These are phyloP conservation scores for Ypsolopha scabrella DNA, from an alignment of 2,888 invertebrate species.

Conservation along the genomic window DNA sequence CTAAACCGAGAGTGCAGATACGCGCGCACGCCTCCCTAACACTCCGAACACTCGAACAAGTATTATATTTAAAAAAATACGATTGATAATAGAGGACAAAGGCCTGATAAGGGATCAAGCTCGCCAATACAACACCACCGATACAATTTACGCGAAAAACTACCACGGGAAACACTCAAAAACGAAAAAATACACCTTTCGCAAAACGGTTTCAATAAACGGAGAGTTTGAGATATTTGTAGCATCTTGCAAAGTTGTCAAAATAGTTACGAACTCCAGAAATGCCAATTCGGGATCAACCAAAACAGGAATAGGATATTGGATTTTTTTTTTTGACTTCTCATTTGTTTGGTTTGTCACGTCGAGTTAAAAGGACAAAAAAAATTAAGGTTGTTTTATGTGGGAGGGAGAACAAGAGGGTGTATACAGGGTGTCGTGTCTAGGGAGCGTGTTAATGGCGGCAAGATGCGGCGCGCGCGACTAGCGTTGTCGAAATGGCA, in stretches of 20 bases:
- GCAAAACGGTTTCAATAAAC: too few species aligned
- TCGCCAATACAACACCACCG: constrained; percentile 7
- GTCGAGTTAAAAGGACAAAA: too few species aligned
- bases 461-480: constrained; percentile 32
- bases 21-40: constrained; percentile 17
- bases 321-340: too few species aligned
- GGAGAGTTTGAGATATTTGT: too few species aligned
- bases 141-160: constrained; percentile 1
- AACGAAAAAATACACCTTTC: not conserved
- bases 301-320: too few species aligned
- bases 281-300: too few species aligned
- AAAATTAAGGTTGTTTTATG: not conserved
- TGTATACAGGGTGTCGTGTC: constrained; percentile 4
- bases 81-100: constrained; percentile 19
- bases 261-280: too few species aligned
- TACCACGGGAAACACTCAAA: not conserved
- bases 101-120: constrained; percentile 34
- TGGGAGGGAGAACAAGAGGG: constrained; percentile 8
- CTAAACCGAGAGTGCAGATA: constrained; percentile 21
- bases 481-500: constrained; percentile 40
- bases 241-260: too few species aligned
- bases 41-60: constrained; percentile 16
- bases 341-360: too few species aligned
- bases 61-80: constrained; percentile 20
- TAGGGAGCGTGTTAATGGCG: constrained; percentile 1